Base-by-base conservation (phyloP, 2,113 vertebrate genomes). In the Cyprinodon variegatus region DNA sequence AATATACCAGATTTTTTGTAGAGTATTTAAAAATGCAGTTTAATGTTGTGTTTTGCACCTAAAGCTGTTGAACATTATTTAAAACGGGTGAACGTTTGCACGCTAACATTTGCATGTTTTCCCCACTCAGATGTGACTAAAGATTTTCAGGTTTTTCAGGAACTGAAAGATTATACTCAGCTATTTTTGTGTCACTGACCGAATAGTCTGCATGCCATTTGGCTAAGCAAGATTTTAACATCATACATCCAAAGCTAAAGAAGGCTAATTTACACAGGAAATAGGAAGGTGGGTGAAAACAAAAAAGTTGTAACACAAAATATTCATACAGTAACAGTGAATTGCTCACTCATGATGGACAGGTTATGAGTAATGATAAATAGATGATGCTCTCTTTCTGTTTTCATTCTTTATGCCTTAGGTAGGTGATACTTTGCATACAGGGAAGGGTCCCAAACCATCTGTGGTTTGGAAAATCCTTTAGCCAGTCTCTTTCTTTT, bases 401-500 rank as follows among this genome's bases (percentile, higher is more conserved):
- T 57, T 57, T 57, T 20, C 50, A 22, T 29, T 64, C 38, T 4
- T 5, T 40, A 20, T 29, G 29, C 29, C 29, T 29, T 29, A 29
- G 29, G 7, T 41, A 1, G 1, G 36, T 86, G 82, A 83, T 76
- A 73, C 82, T 88, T 78, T 13, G 22, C 0, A 6, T 37, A 14
- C 4, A 61, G 22, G 65, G 53, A 4, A 73, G 70, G 60, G 0
- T 60, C 72, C 40, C 36, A 29, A 29, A 72, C 69, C 65, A 2
- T 53, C 13, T 17, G 14, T 82, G 81, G 6, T 3, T 74, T 76
- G 87, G 88, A 39, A 88, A 87, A 37, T 87, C 81, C 85, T 74
- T 13, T 1, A 77, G 5, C 37, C 4, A 29, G 3, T 62, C 48
- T 39, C 5, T 50, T 9, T 41, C 2, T 62, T 41, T 50, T 67